A percentile compares a stretch with the other conserved stretches of the same genome.
These are phyloP conservation scores for Mus pahari DNA, from an alignment of 2,113 vertebrate genomes.

Conservation along the genomic window DNA sequence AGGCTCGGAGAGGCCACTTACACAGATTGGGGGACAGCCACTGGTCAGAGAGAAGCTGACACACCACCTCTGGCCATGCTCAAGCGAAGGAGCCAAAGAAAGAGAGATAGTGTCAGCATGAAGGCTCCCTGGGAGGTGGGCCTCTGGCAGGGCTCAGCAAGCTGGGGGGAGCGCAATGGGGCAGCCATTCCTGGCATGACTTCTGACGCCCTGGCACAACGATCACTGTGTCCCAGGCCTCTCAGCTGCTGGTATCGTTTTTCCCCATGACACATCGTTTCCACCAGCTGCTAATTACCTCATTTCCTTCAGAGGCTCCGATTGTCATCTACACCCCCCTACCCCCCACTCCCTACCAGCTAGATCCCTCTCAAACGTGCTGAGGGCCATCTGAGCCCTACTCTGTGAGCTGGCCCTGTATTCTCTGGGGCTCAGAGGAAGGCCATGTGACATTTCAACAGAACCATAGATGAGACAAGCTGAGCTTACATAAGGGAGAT, in stretches of 20 bases:
- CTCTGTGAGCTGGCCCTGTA: background rate
- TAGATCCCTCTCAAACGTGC: slow-evolving; percentile 42
- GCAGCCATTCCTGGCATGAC: background rate
- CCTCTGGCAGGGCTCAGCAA: background rate
- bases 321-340: slow-evolving; percentile 53
- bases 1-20: background rate
- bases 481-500: background rate
- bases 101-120: background rate
- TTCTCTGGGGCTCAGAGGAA: background rate
- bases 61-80: background rate
- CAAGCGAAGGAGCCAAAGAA: background rate
- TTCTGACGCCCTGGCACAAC: background rate
- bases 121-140: background rate
- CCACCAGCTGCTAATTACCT: slow-evolving; percentile 70
- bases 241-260: slow-evolving; percentile 59
- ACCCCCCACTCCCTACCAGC: background rate
- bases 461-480: background rate
- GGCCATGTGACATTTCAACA: background rate
- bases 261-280: slow-evolving; percentile 60
- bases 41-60: background rate
- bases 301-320: slow-evolving; percentile 56
- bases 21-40: background rate
- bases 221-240: background rate
- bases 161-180: background rate
- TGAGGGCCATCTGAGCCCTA: slow-evolving; percentile 48